Base-by-base conservation (phyloP, 2,113 vertebrate species). In the Nerophis lumbriciformis region DNA sequence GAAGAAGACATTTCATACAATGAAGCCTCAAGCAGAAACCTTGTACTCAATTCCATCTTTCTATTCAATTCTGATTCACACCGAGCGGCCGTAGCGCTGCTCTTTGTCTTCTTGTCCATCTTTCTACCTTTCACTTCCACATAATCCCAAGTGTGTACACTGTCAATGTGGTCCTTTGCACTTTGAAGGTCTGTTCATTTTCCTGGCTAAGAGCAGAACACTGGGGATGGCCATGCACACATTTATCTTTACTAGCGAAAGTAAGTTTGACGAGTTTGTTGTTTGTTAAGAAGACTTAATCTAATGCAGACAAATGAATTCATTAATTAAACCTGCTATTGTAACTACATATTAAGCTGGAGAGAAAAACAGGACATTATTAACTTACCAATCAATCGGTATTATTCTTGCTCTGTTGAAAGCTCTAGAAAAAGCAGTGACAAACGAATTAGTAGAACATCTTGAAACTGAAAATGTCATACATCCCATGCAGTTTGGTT, bases 121-220 rank as follows among this genome's bases (percentile, higher is more conserved):
- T 82, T 77, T 42, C 61, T 57, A 66, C 70, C 75, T 68, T 69
- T 82, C 47, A 52, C 52, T 81, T 55, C 63, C 72, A 79, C 77
- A 75, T 69, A 77, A 80, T 69, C 65, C 59, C 65, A 72, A 65
- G 57, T 45, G 69, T 66, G 61, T 59, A 53, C 0, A 10, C 13
- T 39, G 57, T 66, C 69, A 63, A 19, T 67, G 62, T 68, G 72
- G 68, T 64, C 60, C 63, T 77, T 63, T 73, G 75, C 68, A 68
- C 68, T 73, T 69, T 74, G 56, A 81, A 82, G 61, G 72, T 78
- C 73, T 82, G 77, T 65, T 84, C 67, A 74, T 68, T 82, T 77
- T 86, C 76, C 53, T 14, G 13, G 57, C 48, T 71, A 51, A 70
- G 62, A 47, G 69, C 54, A 28, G 11, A 53, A 60, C 55, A 52